Evolutionary conservation across 1,140 invertebrate genomes (phyloP).

Genomic region (Neodiprion lecontei): DNA sequence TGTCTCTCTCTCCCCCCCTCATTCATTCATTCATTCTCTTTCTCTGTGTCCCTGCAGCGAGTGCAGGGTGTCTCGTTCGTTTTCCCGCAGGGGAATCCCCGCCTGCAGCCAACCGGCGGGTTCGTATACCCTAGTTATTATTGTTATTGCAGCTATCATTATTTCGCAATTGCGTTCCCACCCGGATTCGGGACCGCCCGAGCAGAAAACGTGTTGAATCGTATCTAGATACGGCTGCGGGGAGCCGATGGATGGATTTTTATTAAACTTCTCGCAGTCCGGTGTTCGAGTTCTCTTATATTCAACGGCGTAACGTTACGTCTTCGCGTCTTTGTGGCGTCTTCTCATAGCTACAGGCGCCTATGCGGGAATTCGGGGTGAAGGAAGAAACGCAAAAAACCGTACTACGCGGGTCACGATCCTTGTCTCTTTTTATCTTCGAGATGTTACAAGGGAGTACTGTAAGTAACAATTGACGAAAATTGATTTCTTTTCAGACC

Average conservation of each 20-base stretch:
- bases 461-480: too few species aligned
- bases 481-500: too few species aligned
- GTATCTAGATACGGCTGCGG: background rate
- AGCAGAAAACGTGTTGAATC: background rate
- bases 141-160: background rate
- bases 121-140: background rate
- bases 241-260: background rate
- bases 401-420: too few species aligned
- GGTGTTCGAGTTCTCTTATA: background rate
- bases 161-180: background rate
- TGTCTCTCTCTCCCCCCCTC: constrained; percentile 19
- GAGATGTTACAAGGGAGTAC: too few species aligned
- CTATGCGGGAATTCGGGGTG: too few species aligned
- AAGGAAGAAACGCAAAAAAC: too few species aligned
- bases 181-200: background rate
- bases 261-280: background rate
- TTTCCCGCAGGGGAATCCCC: background rate
- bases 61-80: background rate
- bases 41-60: background rate
- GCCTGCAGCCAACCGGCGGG: background rate
- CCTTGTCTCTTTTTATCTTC: too few species aligned
- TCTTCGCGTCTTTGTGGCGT: too few species aligned
- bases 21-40: too few species aligned
- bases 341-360: too few species aligned
- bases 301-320: too few species aligned